phyloP scores from a whole-genome alignment of 2,888 invertebrate species.

The Keiferia lycopersicella region DNA sequence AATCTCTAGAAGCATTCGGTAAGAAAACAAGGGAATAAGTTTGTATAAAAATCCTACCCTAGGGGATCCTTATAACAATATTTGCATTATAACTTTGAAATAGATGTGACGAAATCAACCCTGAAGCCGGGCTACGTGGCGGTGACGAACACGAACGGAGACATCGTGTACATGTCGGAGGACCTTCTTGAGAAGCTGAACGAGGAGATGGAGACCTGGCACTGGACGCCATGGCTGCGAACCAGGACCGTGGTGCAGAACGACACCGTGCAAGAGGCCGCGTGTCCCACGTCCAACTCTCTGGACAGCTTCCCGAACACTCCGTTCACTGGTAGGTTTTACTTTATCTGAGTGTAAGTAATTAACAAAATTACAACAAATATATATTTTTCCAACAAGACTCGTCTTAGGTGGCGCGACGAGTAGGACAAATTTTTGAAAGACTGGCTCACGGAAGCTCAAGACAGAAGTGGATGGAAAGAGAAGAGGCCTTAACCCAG shows the following conservation, averaged over 20 bases:
- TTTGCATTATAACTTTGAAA: background rate
- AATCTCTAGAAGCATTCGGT: no score
- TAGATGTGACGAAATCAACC: conserved; percentile 5
- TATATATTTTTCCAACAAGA: background rate
- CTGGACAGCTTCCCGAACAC: conserved; percentile 82
- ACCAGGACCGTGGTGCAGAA: conserved; percentile 58
- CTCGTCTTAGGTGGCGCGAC: no score
- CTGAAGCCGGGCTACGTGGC: conserved; percentile 10
- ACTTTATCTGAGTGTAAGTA: no score
- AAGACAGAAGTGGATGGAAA: no score
- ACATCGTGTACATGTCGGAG: conserved; percentile 51
- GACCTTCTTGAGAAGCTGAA: conserved; percentile 55
- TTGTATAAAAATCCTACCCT: no score
- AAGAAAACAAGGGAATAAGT: no score
- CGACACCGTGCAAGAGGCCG: conserved; percentile 48
- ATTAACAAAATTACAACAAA: no score
- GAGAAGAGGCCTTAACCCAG: no score
- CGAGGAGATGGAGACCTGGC: conserved; percentile 61
- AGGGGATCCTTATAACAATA: no score
- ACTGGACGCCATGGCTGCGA: conserved; percentile 71
- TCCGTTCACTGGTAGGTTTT: conserved; percentile 60
- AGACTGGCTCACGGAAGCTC: no score
- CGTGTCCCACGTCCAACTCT: conserved; percentile 55
- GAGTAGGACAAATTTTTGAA: no score
- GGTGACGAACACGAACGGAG: conserved; percentile 18